These are phyloP conservation scores for Ranitomeya variabilis DNA, from an alignment of 2,113 vertebrate genomes.

Conservation along the genomic window DNA sequence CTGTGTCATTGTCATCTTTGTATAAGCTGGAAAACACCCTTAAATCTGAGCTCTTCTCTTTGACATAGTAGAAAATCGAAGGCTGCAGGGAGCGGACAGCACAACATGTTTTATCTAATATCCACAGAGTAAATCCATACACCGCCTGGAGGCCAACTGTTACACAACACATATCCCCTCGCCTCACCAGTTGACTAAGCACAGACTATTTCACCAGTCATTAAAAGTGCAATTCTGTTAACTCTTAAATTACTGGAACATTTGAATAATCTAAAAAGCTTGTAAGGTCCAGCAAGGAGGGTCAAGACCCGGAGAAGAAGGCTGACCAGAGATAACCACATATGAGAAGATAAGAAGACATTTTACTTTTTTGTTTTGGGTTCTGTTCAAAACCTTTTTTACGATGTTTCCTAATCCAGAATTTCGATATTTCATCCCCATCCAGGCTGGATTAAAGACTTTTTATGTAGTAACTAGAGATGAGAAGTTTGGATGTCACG, in stretches of 20 bases:
- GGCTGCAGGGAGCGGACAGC: neutral
- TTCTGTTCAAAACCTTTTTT: neutral
- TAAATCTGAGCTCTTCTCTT: neutral
- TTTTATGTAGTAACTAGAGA: neutral
- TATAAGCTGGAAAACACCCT: neutral
- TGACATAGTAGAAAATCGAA: neutral
- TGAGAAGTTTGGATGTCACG: neutral
- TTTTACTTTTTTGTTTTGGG: neutral
- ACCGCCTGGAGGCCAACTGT: neutral
- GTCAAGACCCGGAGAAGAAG: no score
- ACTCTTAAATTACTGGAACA: neutral
- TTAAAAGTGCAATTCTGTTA: neutral
- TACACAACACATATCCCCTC: neutral
- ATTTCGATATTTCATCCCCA: neutral
- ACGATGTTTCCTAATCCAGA: neutral
- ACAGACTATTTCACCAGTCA: neutral
- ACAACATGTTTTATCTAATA: neutral
- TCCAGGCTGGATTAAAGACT: neutral
- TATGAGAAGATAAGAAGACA: neutral
- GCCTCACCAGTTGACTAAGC: neutral
- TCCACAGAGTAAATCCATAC: slow-evolving; percentile 4
- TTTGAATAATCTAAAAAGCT: no score
- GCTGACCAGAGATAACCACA: neutral
- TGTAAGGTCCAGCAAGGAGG: no score
- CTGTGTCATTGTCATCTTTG: neutral